These are phyloP conservation scores for Danio kyathit DNA, from an alignment of 2,797 vertebrate species.

Conservation along the genomic window DNA sequence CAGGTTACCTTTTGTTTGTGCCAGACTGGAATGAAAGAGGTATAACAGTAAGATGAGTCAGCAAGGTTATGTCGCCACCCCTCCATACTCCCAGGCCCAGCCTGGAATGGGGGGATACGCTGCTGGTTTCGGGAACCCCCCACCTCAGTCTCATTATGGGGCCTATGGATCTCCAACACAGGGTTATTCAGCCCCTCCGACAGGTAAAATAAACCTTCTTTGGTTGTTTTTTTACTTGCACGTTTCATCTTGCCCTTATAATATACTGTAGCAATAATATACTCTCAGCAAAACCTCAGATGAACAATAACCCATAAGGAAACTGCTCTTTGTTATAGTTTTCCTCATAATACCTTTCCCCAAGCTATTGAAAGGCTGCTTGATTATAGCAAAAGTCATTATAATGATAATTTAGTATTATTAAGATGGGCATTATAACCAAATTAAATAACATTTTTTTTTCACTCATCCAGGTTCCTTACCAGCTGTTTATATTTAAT, in stretches of 20 bases:
- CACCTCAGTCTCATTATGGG: slow-evolving; percentile 83
- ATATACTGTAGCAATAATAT: neutral
- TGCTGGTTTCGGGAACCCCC: slow-evolving; percentile 79
- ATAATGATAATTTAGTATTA: neutral
- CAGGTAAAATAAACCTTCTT: slow-evolving; percentile 76
- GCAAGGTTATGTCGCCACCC: slow-evolving; percentile 92
- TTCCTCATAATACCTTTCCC: neutral
- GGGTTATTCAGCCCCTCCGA: slow-evolving; percentile 72
- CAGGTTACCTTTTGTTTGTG: slow-evolving; percentile 64
- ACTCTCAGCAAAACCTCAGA: neutral
- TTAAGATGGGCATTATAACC: neutral
- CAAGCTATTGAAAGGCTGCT: neutral
- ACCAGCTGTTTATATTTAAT: neutral
- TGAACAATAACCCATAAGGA: neutral
- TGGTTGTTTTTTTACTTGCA: neutral
- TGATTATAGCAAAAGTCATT: neutral
- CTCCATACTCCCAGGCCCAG: slow-evolving; percentile 92
- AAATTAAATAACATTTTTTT: neutral
- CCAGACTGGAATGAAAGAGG: slow-evolving; percentile 75
- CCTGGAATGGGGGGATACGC: slow-evolving; percentile 88
- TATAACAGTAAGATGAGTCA: slow-evolving; percentile 86
- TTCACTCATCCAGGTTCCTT: neutral
- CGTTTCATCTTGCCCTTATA: slow-evolving; percentile 28
- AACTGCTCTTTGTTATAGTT: neutral
- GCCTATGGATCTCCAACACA: slow-evolving; percentile 84